A percentile compares a stretch with the other conserved stretches of the same genome.
Conservation (phyloP, 92 coral and sea anemone genomes). For the Palythoa heliodiscus region DNA sequence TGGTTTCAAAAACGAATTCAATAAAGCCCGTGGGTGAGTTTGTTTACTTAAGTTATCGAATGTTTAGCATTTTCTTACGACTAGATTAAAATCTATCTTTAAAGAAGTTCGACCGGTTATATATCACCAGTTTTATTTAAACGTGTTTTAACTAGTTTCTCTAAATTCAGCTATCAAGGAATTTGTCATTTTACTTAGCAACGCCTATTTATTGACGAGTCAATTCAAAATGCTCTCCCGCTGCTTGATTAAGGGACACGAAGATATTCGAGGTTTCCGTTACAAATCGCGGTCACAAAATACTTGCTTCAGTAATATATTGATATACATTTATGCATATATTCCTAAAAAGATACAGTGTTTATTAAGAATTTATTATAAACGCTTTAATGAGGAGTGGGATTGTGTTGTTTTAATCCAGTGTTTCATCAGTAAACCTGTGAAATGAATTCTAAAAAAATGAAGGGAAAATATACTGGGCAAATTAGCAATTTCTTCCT, state of each 20-base stretch:
- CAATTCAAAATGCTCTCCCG: constrained; percentile 3
- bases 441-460: constrained; percentile 14
- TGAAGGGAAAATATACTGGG: neutral
- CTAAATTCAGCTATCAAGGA: neutral
- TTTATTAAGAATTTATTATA: neutral
- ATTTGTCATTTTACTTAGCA: neutral
- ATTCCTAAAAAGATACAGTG: neutral
- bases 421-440: constrained; percentile 17
- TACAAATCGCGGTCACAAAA: constrained; percentile 6
- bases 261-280: constrained; percentile 7
- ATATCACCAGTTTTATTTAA: neutral
- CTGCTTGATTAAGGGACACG: neutral
- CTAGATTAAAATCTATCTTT: neutral
- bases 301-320: neutral
- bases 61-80: neutral
- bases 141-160: neutral
- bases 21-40: neutral
- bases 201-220: neutral
- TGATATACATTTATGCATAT: neutral
- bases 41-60: neutral
- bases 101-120: neutral
- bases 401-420: neutral
- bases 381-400: constrained; percentile 1
- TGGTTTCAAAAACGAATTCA: neutral
- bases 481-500: constrained; percentile 21